A percentile compares a stretch with the other conserved stretches of the same genome.
phyloP scores from a whole-genome alignment of 2,888 invertebrate species.

The Drosophila stalkeri region DNA sequence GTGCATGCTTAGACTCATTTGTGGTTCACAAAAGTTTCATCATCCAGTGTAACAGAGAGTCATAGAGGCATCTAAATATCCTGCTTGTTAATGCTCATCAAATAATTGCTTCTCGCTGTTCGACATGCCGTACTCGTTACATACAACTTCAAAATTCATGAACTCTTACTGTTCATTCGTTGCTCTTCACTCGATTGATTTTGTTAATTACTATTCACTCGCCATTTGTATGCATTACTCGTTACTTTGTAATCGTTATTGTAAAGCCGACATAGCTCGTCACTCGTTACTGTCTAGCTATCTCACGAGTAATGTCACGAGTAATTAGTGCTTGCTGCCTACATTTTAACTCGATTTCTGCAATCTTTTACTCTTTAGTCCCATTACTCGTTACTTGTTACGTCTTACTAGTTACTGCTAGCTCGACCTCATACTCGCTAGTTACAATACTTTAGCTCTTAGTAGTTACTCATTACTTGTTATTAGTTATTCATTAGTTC shows the following conservation, averaged over 20 bases:
- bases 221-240: neutral
- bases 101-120: neutral
- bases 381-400: neutral
- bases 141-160: too few relatives aligned
- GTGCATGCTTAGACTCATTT: neutral
- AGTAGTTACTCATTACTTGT: neutral
- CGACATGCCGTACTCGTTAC: neutral
- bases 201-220: neutral
- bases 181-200: neutral
- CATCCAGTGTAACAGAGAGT: neutral
- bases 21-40: neutral
- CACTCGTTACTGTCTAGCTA: neutral
- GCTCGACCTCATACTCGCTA: neutral
- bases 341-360: too few relatives aligned
- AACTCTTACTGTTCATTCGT: neutral
- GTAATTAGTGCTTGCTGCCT: too few relatives aligned
- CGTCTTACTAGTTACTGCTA: neutral
- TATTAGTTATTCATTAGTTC: neutral
- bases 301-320: too few relatives aligned
- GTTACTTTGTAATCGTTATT: too few relatives aligned
- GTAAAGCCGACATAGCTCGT: neutral
- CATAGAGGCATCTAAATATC: neutral
- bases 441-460: too few relatives aligned
- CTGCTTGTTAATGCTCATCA: neutral
- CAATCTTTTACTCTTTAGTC: neutral